phyloP scores from a whole-genome alignment of 2,113 vertebrate genomes.

The Nannospalax galili region DNA sequence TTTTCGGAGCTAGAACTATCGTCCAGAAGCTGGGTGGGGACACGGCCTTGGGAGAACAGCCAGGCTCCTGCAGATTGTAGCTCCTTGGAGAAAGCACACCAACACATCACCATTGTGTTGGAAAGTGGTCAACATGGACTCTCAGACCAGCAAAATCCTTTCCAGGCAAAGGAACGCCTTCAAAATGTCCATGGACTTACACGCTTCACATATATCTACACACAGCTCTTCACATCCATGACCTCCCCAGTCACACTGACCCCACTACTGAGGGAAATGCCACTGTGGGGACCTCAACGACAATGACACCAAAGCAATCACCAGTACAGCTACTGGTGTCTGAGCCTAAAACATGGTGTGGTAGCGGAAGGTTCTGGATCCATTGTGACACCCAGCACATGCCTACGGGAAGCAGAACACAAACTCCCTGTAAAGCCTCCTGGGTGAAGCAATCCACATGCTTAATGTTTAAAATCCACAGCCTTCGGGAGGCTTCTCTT shows the following conservation, averaged over 20 bases:
- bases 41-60: neutral
- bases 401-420: neutral
- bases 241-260: no score
- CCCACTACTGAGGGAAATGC: neutral
- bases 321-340: neutral
- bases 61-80: accelerated
- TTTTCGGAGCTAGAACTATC: no score
- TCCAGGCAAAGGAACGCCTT: neutral
- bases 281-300: no score
- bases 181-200: no score
- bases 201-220: no score
- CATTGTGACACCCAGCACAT: accelerated
- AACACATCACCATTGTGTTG: neutral
- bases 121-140: no score
- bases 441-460: neutral
- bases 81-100: neutral
- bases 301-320: accelerated
- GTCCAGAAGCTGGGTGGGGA: neutral
- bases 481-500: neutral
- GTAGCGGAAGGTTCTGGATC: no score
- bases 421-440: neutral
- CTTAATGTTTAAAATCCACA: neutral
- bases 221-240: neutral
- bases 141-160: neutral
- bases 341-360: neutral